phyloP scores from a whole-genome alignment of 1,140 invertebrate species.

The Philotrypesis tridentata region DNA sequence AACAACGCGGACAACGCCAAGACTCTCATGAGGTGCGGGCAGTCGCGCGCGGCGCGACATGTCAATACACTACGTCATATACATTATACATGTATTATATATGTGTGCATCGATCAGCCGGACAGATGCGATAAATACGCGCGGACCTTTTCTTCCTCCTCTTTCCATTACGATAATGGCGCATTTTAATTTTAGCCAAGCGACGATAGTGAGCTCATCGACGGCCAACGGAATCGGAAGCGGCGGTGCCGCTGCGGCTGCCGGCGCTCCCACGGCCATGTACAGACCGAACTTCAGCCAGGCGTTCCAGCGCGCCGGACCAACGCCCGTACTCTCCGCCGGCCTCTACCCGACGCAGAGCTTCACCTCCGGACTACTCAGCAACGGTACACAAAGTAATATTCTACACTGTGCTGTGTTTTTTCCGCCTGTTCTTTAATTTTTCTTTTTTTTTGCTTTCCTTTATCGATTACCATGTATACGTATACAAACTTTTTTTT shows the following conservation, averaged over 20 bases:
- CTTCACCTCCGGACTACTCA: conserved; percentile 71
- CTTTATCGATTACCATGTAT: not conserved
- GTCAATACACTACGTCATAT: not conserved
- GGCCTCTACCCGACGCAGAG: conserved; percentile 72
- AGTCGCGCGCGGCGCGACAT: no score
- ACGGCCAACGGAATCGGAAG: conserved; percentile 74
- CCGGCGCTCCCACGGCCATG: conserved; percentile 77
- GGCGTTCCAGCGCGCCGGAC: conserved; percentile 77
- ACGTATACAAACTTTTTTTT: no score
- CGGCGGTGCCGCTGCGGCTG: conserved; percentile 48
- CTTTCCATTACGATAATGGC: conserved; percentile 14
- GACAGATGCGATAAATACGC: no score
- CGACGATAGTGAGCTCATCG: conserved; percentile 72
- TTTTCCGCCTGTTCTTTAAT: conserved; percentile 48
- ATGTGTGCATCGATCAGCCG: not conserved
- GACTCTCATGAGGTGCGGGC: conserved; percentile 69
- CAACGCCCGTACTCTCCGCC: conserved; percentile 70
- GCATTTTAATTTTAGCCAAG: conserved; percentile 64
- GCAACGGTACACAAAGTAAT: conserved; percentile 75
- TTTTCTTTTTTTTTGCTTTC: conserved; percentile 41
- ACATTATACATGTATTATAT: not conserved
- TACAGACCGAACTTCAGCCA: conserved; percentile 83
- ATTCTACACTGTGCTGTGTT: conserved; percentile 59
- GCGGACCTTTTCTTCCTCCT: conserved; percentile 31
- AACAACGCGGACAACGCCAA: conserved; percentile 69